A percentile compares a stretch with the other conserved stretches of the same genome.
Conservation (phyloP, 53 echinoderm and acorn worm genomes). For the Apostichopus leukothele region DNA sequence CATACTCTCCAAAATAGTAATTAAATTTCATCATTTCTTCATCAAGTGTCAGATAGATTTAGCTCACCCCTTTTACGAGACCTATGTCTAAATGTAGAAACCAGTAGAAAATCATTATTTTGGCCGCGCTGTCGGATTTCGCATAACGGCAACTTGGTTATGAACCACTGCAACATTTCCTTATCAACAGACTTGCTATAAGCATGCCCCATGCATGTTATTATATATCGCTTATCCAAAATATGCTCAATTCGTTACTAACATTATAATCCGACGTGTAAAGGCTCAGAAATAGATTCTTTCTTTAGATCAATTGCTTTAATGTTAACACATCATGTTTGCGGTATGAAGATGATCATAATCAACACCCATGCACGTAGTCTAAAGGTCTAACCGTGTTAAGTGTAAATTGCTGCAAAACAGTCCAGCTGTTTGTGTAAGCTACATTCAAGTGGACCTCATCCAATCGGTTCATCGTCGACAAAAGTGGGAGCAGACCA, state of each 20-base stretch:
- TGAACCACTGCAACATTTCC: background rate
- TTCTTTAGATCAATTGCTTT: too few relatives aligned
- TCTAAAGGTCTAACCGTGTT: background rate
- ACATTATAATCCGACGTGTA: background rate
- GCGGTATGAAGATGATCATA: too few relatives aligned
- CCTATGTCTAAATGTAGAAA: constrained; percentile 1
- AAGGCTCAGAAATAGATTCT: background rate
- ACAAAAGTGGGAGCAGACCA: constrained; percentile 11
- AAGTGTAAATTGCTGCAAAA: background rate
- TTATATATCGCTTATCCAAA: background rate
- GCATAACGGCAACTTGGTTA: background rate
- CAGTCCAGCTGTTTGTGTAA: constrained; percentile 33
- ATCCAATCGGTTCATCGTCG: constrained; percentile 10
- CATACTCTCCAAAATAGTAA: background rate
- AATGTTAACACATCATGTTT: too few relatives aligned
- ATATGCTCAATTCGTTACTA: background rate
- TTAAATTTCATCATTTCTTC: background rate
- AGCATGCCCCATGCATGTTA: background rate
- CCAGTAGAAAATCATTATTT: background rate
- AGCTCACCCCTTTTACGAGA: background rate
- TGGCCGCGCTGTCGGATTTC: too few relatives aligned
- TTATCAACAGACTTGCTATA: background rate
- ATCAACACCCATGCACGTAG: too few relatives aligned
- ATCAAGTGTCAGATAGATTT: background rate
- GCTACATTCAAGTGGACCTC: background rate